Percentiles rank a stretch among this genome's conserved stretches.
Conservation (phyloP, 2,888 invertebrate genomes). For the Euplagia quadripunctaria region DNA sequence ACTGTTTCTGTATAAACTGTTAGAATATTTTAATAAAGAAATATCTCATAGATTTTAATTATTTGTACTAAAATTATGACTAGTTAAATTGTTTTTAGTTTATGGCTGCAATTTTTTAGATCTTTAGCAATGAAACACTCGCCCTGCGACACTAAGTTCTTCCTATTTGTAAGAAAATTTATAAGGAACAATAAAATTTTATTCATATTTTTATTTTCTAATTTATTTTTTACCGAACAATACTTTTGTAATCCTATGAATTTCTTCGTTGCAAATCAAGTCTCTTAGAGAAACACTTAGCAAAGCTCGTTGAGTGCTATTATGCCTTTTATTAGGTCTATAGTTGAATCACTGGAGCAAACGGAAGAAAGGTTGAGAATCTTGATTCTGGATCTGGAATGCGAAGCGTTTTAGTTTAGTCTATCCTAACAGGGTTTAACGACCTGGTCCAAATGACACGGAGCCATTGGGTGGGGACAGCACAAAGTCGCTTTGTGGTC, state of each 20-base stretch:
- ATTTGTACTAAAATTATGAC: constrained; percentile 78
- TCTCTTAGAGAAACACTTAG: not conserved
- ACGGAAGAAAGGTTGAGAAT: not conserved
- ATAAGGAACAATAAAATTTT: constrained; percentile 84
- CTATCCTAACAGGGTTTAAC: not conserved
- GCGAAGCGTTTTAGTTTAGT: not conserved
- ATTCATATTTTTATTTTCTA: constrained; percentile 69
- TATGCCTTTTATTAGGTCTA: too few species aligned
- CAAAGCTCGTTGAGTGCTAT: too few species aligned
- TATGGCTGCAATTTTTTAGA: constrained; percentile 71
- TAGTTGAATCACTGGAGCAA: not conserved
- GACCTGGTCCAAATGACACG: too few species aligned
- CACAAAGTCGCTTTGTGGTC: not conserved
- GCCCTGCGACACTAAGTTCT: constrained; percentile 83
- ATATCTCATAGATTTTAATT: constrained; percentile 79
- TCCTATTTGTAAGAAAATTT: constrained; percentile 85
- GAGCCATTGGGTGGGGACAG: too few species aligned
- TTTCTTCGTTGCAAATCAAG: not conserved
- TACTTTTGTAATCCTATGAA: not conserved
- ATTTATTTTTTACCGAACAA: constrained; percentile 46
- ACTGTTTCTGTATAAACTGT: constrained; percentile 82
- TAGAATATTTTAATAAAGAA: constrained; percentile 71
- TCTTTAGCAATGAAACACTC: constrained; percentile 70
- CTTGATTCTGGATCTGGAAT: not conserved
- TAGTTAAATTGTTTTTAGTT: constrained; percentile 73